phyloP scores from a whole-genome alignment of 2,797 vertebrate genomes.

The Macrochelys suwanniensis region DNA sequence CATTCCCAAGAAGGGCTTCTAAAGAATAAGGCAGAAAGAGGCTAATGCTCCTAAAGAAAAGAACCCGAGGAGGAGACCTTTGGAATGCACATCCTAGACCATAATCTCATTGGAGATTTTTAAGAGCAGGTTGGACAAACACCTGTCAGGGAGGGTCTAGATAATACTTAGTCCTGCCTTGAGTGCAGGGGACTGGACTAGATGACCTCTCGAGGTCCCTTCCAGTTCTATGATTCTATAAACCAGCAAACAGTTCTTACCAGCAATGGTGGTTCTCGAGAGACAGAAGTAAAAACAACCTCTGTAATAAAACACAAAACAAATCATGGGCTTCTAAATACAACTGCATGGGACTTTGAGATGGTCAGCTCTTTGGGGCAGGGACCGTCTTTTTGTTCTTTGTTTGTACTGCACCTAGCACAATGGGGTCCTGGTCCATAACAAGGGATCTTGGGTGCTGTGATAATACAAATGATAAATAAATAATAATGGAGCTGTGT shows the following conservation, averaged over 20 bases:
- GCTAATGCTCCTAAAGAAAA: neutral
- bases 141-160: no score
- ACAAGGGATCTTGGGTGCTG: neutral
- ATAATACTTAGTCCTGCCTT: no score
- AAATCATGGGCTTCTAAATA: neutral
- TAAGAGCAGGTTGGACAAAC: no score
- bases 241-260: constrained; percentile 36
- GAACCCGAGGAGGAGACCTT: neutral
- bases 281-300: constrained; percentile 54
- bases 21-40: neutral
- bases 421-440: neutral
- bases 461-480: neutral
- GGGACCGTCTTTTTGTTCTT: neutral
- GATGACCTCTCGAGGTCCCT: neutral
- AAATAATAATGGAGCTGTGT: neutral
- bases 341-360: neutral
- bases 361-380: neutral
- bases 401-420: neutral
- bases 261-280: constrained; percentile 29
- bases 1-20: neutral
- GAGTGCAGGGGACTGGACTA: no score
- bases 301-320: constrained; percentile 72
- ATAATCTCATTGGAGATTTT: neutral
- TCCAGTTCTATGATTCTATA: neutral
- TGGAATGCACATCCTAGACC: neutral